phyloP scores from a whole-genome alignment of 2,113 vertebrate species.

The Otolemur garnettii region DNA sequence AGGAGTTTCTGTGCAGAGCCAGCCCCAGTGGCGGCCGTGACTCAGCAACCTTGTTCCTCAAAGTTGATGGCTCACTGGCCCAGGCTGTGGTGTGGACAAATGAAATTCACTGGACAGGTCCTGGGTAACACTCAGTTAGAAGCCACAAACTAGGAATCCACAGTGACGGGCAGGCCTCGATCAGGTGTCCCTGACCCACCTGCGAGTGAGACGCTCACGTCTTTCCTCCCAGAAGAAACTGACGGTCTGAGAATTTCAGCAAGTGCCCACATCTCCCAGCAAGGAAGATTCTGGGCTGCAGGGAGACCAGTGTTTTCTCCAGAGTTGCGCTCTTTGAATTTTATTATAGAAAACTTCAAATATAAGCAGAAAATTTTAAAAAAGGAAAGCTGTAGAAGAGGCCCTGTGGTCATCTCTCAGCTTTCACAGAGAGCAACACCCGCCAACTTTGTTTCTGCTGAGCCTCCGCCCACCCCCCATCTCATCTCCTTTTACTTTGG shows the following conservation, averaged over 20 bases:
- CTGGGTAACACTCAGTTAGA: no score
- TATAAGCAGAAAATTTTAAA: no score
- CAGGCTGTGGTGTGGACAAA: accelerated
- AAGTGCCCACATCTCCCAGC: accelerated
- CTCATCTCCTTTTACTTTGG: not conserved
- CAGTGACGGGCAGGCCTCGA: not conserved
- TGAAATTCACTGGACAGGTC: accelerated
- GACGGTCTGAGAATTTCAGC: no score
- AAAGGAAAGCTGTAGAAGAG: accelerated
- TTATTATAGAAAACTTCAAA: not conserved
- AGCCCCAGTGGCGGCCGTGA: not conserved
- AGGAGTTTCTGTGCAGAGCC: accelerated
- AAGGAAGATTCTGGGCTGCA: not conserved
- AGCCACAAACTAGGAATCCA: accelerated
- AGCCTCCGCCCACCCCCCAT: accelerated
- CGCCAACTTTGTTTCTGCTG: accelerated
- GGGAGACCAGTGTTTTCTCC: not conserved
- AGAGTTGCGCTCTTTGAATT: not conserved
- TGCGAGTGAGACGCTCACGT: accelerated
- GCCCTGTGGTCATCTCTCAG: no score
- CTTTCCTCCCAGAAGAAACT: not conserved
- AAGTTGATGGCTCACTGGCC: accelerated
- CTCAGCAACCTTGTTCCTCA: not conserved
- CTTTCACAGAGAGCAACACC: accelerated
- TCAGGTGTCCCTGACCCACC: no score